Percentiles rank a stretch among this genome's conserved stretches.
Evolutionary conservation across 2,797 vertebrate species (phyloP).

Genomic region (Notolabrus celidotus): DNA sequence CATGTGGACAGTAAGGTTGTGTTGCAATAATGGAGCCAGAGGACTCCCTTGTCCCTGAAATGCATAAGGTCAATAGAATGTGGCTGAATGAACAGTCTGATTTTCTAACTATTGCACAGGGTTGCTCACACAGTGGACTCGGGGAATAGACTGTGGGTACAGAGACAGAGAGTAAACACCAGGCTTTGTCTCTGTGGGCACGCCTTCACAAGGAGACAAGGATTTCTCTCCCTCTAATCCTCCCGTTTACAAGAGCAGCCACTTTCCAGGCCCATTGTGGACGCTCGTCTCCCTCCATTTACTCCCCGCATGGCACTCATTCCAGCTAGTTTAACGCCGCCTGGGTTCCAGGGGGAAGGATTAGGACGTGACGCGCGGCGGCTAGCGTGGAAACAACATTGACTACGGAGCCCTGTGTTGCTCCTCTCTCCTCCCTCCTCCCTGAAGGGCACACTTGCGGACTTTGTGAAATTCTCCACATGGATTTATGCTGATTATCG

Average conservation of each 20-base stretch:
- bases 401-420: constrained; percentile 63
- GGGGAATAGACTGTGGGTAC: constrained; percentile 40
- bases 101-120: constrained; percentile 3
- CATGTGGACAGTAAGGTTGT: no score
- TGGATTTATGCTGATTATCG: constrained; percentile 73
- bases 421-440: constrained; percentile 65
- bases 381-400: constrained; percentile 77
- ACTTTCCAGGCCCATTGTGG: constrained; percentile 84
- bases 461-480: constrained; percentile 64
- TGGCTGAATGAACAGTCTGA: constrained; percentile 11
- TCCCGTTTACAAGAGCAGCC: constrained; percentile 85
- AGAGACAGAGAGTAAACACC: constrained; percentile 66
- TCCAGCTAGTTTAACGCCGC: constrained; percentile 86
- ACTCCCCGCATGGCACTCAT: constrained; percentile 83
- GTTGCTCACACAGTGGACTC: constrained; percentile 42
- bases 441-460: constrained; percentile 76
- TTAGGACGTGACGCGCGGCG: constrained; percentile 73
- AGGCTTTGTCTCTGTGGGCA: constrained; percentile 81
- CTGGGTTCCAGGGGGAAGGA: constrained; percentile 84
- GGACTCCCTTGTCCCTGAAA: background rate
- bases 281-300: constrained; percentile 86
- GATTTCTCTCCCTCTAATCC: constrained; percentile 85
- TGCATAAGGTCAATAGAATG: constrained; percentile 1
- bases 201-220: constrained; percentile 73
- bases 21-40: background rate